Conservation (phyloP, 2,113 vertebrate genomes). For the Solea solea region DNA sequence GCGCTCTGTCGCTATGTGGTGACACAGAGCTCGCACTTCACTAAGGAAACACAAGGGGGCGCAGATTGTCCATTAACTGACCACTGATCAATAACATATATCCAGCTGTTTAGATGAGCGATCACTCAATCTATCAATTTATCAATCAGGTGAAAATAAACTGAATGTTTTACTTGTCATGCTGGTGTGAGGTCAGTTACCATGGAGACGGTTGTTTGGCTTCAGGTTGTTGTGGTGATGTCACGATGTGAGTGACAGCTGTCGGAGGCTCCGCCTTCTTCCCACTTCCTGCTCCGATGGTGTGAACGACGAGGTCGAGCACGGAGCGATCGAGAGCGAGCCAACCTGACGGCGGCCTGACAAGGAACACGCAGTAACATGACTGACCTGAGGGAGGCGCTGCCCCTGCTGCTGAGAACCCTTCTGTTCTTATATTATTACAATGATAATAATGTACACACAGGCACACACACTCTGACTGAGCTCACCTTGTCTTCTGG, state of each 20-base stretch:
- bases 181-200: conserved; percentile 35
- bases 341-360: conserved; percentile 93
- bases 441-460: too few species aligned
- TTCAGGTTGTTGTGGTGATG: not conserved
- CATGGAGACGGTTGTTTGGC: conserved; percentile 55
- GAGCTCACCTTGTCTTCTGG: conserved; percentile 83
- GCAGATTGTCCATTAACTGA: not conserved
- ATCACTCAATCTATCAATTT: too few species aligned
- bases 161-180: not conserved
- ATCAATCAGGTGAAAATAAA: not conserved
- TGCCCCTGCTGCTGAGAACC: too few species aligned
- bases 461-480: not conserved
- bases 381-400: not conserved
- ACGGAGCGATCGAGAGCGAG: conserved; percentile 90
- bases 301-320: conserved; percentile 89
- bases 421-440: not conserved
- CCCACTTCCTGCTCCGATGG: conserved; percentile 82
- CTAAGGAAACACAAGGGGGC: conserved; percentile 69
- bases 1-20: conserved; percentile 90
- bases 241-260: conserved; percentile 19
- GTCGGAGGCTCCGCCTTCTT: conserved; percentile 70
- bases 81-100: too few species aligned
- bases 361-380: not conserved
- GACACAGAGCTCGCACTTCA: conserved; percentile 89
- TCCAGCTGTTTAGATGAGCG: too few species aligned